phyloP scores from a whole-genome alignment of 2,797 vertebrate species.

The Distichodus sexfasciatus region DNA sequence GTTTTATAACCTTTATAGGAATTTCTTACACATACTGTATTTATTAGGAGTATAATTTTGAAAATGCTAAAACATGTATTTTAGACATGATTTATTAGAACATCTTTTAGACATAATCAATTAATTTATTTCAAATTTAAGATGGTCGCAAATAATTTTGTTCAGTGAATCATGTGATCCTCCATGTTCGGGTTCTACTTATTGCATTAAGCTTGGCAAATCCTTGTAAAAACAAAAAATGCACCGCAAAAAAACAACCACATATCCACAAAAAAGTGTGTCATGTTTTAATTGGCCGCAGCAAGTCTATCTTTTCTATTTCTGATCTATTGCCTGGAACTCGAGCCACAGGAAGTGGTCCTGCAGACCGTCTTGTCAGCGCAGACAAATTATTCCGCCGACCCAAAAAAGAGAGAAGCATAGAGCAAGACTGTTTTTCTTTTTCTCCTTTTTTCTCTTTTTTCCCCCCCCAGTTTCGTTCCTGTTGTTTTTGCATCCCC shows the following conservation, averaged over 20 bases:
- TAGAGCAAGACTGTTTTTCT: conserved; percentile 43
- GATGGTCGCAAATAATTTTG: too few species aligned
- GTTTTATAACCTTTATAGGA: too few species aligned
- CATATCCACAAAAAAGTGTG: conserved; percentile 35
- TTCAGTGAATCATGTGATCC: too few species aligned
- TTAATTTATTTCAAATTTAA: too few species aligned
- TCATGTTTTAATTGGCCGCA: conserved; percentile 46
- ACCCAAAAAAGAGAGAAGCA: conserved; percentile 55
- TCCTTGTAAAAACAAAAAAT: conserved; percentile 23
- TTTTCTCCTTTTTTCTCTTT: conserved; percentile 27
- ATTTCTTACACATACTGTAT: too few species aligned
- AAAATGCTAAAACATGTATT: too few species aligned
- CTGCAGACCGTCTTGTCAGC: conserved; percentile 78
- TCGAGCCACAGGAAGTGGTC: conserved; percentile 81
- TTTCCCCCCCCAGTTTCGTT: conserved; percentile 46
- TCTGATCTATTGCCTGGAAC: conserved; percentile 70
- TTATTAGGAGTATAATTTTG: too few species aligned
- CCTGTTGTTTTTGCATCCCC: conserved; percentile 65
- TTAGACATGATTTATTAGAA: too few species aligned
- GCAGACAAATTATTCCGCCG: conserved; percentile 75
- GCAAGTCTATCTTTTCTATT: conserved; percentile 43
- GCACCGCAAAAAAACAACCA: conserved; percentile 43
- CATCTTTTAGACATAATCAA: too few species aligned
- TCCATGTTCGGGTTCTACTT: too few species aligned
- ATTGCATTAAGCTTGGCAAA: too few species aligned